Percentiles rank a stretch among this genome's conserved stretches.
Evolutionary conservation across 2,113 vertebrate species (phyloP).

Genomic region (Mastomys coucha): DNA sequence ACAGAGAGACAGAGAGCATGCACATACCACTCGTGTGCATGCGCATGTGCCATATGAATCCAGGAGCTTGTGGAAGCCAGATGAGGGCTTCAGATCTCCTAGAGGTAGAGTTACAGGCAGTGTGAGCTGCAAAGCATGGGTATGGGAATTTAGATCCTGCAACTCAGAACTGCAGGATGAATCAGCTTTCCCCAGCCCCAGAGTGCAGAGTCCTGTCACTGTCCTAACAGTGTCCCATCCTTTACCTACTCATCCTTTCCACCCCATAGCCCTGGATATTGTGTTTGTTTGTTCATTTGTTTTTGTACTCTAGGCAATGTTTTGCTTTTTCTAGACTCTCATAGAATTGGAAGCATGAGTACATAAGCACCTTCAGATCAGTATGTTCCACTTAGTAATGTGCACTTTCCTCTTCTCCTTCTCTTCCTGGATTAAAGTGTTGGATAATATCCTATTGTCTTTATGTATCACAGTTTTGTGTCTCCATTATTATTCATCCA

Average conservation of each 20-base stretch:
- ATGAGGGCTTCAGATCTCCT: not conserved
- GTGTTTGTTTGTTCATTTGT: not conserved
- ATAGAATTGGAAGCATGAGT: not conserved
- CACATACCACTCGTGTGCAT: too few relatives aligned
- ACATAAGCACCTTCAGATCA: not conserved
- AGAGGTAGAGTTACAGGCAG: not conserved
- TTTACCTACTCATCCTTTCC: not conserved
- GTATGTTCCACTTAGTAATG: not conserved
- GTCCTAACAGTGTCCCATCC: not conserved
- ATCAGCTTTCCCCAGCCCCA: not conserved
- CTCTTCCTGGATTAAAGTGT: not conserved
- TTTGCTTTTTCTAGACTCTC: not conserved
- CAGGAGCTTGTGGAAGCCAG: not conserved
- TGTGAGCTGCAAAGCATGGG: not conserved
- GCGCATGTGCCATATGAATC: not conserved
- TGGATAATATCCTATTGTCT: not conserved
- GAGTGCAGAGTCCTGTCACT: not conserved
- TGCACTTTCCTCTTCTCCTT: not conserved
- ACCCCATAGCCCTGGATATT: not conserved
- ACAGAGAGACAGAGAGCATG: not conserved
- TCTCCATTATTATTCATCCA: not conserved
- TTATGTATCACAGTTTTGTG: not conserved
- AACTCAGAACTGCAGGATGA: not conserved
- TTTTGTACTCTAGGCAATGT: not conserved
- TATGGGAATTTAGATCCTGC: not conserved